These are phyloP conservation scores for Plagiodera versicolora DNA, from an alignment of 2,888 invertebrate species.

Conservation along the genomic window DNA sequence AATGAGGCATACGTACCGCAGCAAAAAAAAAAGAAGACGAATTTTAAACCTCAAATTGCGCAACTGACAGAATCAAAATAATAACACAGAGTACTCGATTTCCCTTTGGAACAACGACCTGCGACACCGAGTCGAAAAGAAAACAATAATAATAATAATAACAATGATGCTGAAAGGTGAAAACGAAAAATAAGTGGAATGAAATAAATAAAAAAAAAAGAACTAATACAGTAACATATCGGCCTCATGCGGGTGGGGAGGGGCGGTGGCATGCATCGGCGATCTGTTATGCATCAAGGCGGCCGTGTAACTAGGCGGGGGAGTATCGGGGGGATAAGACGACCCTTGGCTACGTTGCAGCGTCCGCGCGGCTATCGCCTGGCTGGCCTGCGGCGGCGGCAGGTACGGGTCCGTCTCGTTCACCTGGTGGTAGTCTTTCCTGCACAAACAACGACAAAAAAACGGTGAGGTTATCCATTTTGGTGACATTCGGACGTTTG, in stretches of 20 bases:
- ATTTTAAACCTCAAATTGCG: no score
- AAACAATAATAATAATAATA: no score
- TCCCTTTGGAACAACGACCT: no score
- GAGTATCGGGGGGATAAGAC: slow-evolving; percentile 63
- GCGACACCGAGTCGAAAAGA: no score
- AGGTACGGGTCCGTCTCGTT: slow-evolving; percentile 85
- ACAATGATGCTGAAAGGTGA: no score
- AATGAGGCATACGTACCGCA: no score
- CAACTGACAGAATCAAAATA: no score
- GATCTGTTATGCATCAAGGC: slow-evolving; percentile 58
- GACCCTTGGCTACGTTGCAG: slow-evolving; percentile 71
- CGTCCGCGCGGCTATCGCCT: slow-evolving; percentile 65
- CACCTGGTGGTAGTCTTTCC: slow-evolving; percentile 77
- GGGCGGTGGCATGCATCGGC: slow-evolving; percentile 46
- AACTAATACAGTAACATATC: slow-evolving; percentile 49
- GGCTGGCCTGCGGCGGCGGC: slow-evolving; percentile 63
- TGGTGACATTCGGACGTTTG: no score
- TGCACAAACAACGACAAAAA: slow-evolving; percentile 52
- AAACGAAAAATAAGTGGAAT: neutral
- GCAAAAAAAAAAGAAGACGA: no score
- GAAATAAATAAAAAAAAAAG: slow-evolving; percentile 43
- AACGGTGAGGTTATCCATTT: no score
- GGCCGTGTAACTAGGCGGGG: slow-evolving; percentile 65
- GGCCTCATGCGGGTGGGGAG: slow-evolving; percentile 54
- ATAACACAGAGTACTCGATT: no score